phyloP scores from a whole-genome alignment of 2,113 vertebrate genomes.

The Proterorhinus semilunaris region DNA sequence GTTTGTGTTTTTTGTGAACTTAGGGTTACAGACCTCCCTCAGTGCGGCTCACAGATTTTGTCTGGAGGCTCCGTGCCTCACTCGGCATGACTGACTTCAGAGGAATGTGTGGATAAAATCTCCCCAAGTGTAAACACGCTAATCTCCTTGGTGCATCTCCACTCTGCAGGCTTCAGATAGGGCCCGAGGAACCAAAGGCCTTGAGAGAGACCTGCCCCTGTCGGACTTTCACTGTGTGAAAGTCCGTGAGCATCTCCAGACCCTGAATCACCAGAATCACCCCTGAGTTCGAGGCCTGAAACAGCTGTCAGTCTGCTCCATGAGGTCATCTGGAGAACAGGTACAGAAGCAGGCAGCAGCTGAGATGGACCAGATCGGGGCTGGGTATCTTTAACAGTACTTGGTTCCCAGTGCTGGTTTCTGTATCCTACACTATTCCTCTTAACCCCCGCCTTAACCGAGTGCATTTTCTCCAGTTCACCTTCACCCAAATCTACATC shows the following conservation, averaged over 20 bases:
- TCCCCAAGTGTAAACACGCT: conserved; percentile 48
- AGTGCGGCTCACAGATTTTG: conserved; percentile 32
- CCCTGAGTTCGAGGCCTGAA: conserved; percentile 42
- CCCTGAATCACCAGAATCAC: conserved; percentile 46
- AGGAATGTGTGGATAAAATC: conserved; percentile 60
- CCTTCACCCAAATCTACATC: too few relatives aligned
- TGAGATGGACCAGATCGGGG: neutral
- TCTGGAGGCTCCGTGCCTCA: conserved; percentile 27
- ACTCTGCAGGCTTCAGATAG: conserved; percentile 41
- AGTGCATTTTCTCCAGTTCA: too few relatives aligned
- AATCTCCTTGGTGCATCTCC: conserved; percentile 55
- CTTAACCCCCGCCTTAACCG: too few relatives aligned
- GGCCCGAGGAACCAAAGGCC: conserved; percentile 19
- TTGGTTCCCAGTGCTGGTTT: too few relatives aligned
- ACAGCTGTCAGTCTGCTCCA: conserved; percentile 40
- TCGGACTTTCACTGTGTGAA: conserved; percentile 32
- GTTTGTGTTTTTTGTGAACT: neutral
- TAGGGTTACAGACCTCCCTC: conserved; percentile 25
- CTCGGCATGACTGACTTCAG: conserved; percentile 38
- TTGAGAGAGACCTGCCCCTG: conserved; percentile 35
- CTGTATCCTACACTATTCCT: too few relatives aligned
- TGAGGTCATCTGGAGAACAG: conserved; percentile 61
- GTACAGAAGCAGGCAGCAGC: conserved; percentile 12
- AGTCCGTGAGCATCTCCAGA: conserved; percentile 48
- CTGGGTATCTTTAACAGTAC: too few relatives aligned